These are phyloP conservation scores for Naja naja DNA, from an alignment of 2,113 vertebrate genomes.

Conservation along the genomic window DNA sequence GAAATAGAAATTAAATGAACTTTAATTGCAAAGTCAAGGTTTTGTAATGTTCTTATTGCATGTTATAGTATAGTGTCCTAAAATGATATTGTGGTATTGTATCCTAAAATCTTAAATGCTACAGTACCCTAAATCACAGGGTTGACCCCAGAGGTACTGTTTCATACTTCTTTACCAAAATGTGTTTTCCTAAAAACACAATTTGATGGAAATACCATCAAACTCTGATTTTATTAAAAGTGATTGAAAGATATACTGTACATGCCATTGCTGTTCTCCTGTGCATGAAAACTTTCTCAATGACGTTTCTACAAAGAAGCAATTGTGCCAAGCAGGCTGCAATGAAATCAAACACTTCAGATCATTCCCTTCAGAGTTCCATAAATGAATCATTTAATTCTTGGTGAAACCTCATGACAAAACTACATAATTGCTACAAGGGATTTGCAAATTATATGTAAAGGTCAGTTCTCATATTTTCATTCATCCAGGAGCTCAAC, in stretches of 20 bases:
- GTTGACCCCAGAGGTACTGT: background rate
- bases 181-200: background rate
- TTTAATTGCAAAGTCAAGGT: background rate
- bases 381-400: constrained; percentile 5
- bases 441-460: background rate
- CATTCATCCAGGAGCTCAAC: background rate
- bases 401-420: background rate
- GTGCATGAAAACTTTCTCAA: background rate
- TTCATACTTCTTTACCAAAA: background rate
- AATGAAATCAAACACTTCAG: background rate
- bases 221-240: background rate
- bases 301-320: background rate
- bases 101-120: background rate
- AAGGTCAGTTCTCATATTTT: background rate
- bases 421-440: background rate
- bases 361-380: background rate
- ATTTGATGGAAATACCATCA: background rate
- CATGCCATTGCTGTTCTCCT: background rate
- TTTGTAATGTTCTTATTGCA: background rate
- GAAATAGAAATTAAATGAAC: background rate
- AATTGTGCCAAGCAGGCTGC: background rate
- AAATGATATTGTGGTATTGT: background rate
- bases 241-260: background rate
- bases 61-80: background rate
- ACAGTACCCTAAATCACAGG: background rate